Conservation (phyloP, 92 coral and sea anemone genomes). For the Desmophyllum pertusum region DNA sequence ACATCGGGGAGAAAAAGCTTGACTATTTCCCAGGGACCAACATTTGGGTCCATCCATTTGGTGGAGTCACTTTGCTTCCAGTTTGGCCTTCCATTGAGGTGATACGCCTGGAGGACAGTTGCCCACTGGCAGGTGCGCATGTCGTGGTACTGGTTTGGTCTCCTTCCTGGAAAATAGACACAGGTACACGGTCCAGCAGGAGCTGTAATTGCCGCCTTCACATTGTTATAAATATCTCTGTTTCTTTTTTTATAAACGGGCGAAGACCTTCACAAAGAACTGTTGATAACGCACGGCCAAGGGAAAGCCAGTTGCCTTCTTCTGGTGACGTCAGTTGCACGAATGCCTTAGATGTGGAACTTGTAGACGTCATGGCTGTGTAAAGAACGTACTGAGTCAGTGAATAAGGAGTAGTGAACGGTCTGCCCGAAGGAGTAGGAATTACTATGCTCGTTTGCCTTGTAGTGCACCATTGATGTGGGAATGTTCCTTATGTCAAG, state of each 20-base stretch:
- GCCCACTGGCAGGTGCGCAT: conserved; percentile 76
- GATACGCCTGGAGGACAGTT: conserved; percentile 41
- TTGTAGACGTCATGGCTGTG: no score
- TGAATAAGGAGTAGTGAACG: no score
- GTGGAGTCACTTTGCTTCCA: no score
- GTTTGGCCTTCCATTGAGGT: conserved; percentile 48
- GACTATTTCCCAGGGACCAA: no score
- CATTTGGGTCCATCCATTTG: no score
- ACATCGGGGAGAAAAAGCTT: no score
- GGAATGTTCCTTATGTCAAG: no score
- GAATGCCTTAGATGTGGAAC: not conserved
- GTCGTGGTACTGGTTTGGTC: conserved; percentile 51
- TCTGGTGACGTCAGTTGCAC: conserved; percentile 19
- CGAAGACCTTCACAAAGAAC: conserved; percentile 63
- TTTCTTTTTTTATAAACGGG: conserved; percentile 56
- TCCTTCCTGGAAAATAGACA: conserved; percentile 11
- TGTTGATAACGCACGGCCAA: conserved; percentile 70
- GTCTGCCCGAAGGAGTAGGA: no score
- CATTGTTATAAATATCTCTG: conserved; percentile 41
- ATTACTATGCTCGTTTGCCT: no score
- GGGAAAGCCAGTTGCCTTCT: conserved; percentile 85
- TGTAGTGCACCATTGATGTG: no score
- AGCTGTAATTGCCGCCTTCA: no score
- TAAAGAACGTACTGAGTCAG: no score
- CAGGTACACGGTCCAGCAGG: conserved; percentile 58